Conservation (phyloP, 92 coral and sea anemone genomes). For the Paragorgia papillata region DNA sequence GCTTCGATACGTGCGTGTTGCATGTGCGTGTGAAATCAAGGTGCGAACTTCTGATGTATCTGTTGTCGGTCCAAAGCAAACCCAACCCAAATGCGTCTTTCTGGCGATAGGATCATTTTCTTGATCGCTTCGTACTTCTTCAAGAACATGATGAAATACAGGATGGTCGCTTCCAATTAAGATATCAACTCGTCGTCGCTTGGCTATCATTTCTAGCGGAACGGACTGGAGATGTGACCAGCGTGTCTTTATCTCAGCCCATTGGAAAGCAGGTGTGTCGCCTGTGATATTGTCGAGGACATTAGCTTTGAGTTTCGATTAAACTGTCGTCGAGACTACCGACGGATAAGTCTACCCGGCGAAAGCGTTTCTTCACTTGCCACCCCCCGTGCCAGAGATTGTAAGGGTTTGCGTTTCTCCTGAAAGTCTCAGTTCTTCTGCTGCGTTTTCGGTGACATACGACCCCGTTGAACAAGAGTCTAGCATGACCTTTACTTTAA, state of each 20-base stretch:
- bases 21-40: slow-evolving; percentile 34
- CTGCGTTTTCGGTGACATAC: slow-evolving; percentile 50
- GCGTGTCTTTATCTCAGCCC: slow-evolving; percentile 49
- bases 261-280: slow-evolving; percentile 52
- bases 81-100: slow-evolving; percentile 49
- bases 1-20: slow-evolving; percentile 50
- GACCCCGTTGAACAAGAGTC: slow-evolving; percentile 61
- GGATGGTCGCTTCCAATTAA: slow-evolving; percentile 63
- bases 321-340: slow-evolving; percentile 11
- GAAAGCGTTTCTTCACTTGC: slow-evolving; percentile 31
- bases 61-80: slow-evolving; percentile 62
- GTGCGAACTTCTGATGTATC: slow-evolving; percentile 38
- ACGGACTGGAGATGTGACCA: slow-evolving; percentile 61
- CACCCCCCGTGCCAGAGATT: slow-evolving; percentile 49
- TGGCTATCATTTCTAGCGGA: slow-evolving; percentile 43
- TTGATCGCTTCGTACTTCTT: slow-evolving; percentile 47
- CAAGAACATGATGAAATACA: slow-evolving; percentile 51
- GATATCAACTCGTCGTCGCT: slow-evolving; percentile 44
- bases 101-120: slow-evolving; percentile 53
- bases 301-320: neutral
- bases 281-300: slow-evolving; percentile 57
- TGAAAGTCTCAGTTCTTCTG: slow-evolving; percentile 37
- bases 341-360: slow-evolving; percentile 30
- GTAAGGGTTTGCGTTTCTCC: slow-evolving; percentile 29
- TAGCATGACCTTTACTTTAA: slow-evolving; percentile 59